Conservation (phyloP, 2,888 invertebrate species). For the Hyposoter dolosus region DNA sequence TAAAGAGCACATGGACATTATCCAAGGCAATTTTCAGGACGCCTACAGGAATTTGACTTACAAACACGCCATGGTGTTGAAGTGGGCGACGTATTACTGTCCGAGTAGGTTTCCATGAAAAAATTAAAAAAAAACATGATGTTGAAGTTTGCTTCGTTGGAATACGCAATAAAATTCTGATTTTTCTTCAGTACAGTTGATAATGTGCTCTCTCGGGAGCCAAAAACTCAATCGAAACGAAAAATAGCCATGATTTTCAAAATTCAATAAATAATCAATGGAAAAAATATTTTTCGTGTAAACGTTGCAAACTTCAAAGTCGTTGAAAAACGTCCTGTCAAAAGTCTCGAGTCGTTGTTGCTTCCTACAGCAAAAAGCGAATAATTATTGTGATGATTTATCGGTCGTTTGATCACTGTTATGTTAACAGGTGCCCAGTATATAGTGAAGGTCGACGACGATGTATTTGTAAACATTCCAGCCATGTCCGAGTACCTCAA, state of each 20-base stretch:
- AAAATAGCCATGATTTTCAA: no score
- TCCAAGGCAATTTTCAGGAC: constrained; percentile 86
- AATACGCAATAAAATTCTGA: no score
- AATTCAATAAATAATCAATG: no score
- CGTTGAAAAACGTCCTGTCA: no score
- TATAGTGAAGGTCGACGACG: constrained; percentile 85
- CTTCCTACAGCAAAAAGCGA: background rate
- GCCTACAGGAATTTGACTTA: constrained; percentile 87
- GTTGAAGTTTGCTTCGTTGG: no score
- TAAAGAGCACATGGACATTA: constrained; percentile 84
- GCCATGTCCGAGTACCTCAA: constrained; percentile 85
- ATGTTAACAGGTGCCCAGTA: constrained; percentile 81
- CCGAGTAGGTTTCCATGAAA: constrained; percentile 76
- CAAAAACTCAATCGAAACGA: no score
- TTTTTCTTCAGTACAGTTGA: no score
- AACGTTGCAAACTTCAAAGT: no score
- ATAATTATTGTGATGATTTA: background rate
- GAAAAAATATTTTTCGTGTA: no score
- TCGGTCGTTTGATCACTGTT: background rate
- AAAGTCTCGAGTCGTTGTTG: background rate
- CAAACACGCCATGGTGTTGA: constrained; percentile 86
- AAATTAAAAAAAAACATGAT: no score
- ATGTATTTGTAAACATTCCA: constrained; percentile 85
- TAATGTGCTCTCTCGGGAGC: no score
- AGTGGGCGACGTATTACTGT: constrained; percentile 86